phyloP scores from a whole-genome alignment of 2,888 invertebrate species.

The Saturnia japonica region DNA sequence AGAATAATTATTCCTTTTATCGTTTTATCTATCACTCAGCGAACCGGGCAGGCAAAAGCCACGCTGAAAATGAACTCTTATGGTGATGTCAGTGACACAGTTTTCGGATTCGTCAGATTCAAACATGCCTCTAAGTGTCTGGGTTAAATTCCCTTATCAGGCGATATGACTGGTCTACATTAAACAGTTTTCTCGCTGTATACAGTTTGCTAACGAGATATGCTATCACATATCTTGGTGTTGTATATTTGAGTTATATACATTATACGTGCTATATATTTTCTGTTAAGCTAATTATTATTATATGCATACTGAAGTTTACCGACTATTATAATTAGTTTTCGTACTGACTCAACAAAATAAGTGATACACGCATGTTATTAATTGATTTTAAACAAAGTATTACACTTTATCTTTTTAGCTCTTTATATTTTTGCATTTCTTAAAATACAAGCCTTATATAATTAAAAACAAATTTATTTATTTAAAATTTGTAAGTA shows the following conservation, averaged over 20 bases:
- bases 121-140: constrained; percentile 9
- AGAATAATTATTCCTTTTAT: too few species aligned
- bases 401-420: too few species aligned
- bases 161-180: constrained; percentile 14
- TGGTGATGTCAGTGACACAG: constrained; percentile 11
- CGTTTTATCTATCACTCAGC: too few species aligned
- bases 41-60: not conserved
- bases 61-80: not conserved
- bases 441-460: too few species aligned
- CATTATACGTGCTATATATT: not conserved
- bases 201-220: constrained; percentile 17
- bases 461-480: too few species aligned
- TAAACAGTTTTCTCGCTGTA: constrained; percentile 15
- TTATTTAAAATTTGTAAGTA: too few species aligned
- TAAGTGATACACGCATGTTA: too few species aligned
- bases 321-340: not conserved
- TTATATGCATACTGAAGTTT: not conserved
- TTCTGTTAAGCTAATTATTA: not conserved
- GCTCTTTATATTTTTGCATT: too few species aligned
- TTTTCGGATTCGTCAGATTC: constrained; percentile 5
- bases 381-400: too few species aligned
- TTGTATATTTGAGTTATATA: not conserved
- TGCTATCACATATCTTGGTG: constrained; percentile 3
- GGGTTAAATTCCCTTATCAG: constrained; percentile 22
- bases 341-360: too few species aligned